These are phyloP conservation scores for Sylvia atricapilla DNA, from an alignment of 2,113 vertebrate genomes.

Conservation along the genomic window DNA sequence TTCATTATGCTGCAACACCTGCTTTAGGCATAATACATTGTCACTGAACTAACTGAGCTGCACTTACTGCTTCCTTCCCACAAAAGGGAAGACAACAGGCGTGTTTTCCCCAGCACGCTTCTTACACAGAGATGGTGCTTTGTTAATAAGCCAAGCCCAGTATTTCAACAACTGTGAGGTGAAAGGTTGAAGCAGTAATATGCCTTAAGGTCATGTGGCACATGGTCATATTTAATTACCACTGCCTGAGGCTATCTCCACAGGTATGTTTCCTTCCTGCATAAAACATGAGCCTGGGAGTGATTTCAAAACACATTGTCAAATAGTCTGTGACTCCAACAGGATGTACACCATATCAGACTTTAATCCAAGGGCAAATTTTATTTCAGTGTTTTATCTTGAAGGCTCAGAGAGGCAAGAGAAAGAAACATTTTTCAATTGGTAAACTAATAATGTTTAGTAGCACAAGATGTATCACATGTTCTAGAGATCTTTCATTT, in stretches of 20 bases:
- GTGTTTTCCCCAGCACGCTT: background rate
- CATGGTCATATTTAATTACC: constrained; percentile 70
- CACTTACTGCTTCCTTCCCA: background rate
- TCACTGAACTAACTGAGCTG: background rate
- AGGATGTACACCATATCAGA: constrained; percentile 30
- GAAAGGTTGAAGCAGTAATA: constrained; percentile 59
- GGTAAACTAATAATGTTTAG: constrained; percentile 54
- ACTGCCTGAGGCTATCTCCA: constrained; percentile 66
- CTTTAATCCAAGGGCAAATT: constrained; percentile 62
- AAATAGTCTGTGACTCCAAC: constrained; percentile 41
- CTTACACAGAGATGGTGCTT: background rate
- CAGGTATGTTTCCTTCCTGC: constrained; percentile 72
- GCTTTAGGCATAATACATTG: constrained; percentile 24
- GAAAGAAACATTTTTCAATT: constrained; percentile 35
- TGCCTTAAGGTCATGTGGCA: constrained; percentile 63
- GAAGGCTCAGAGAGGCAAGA: background rate
- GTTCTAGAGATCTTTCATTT: constrained; percentile 59
- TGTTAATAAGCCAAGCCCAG: constrained; percentile 46
- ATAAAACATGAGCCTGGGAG: constrained; percentile 71
- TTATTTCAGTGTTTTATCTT: constrained; percentile 50
- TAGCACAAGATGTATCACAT: background rate
- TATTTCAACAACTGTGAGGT: constrained; percentile 46
- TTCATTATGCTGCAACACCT: constrained; percentile 16
- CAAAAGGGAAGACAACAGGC: background rate
- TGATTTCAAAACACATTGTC: constrained; percentile 53